Evolutionary conservation across 1,140 invertebrate species (phyloP), one percentile per base, ranked within the genome.

Genomic region (Globodera rostochiensis): DNA sequence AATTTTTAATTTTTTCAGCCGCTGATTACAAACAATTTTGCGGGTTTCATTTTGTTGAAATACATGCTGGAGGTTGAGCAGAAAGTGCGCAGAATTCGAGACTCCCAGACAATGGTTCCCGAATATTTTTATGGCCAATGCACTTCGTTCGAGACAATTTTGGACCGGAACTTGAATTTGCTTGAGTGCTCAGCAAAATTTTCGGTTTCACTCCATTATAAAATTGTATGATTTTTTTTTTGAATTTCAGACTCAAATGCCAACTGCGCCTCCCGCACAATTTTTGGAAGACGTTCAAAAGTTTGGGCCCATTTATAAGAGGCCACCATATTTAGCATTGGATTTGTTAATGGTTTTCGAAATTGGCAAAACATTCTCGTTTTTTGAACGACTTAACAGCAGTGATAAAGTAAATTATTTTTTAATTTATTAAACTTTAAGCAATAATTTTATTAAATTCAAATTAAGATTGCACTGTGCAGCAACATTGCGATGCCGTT

Each of bases 391-490:
- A 25, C 19, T 73, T 46, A 50, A 25, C 50, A 47, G 7, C 46
- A 73, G 21, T 36, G 71, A 73, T 25, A 73, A 73, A 19, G 71
- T 73, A 73, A 73, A 25, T 25, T 11, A 2, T 6, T 53, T 53
- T 7, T 53, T 13, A 53, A 53, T 53, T 53, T 11, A 0, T 53
- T 8, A 36, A 36, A 36, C 3, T 36, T 36, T 2, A 36, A 36
- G 36, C 36, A 36, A 36, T 36, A 36, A 5, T n/a, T 19, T 19
- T 7, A n/a, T 47, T 25, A n/a, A 73, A 73, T n/a, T 47, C 6
- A 19, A n/a, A n/a, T 47, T 15, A 73, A 73, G 71, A 73, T 73
- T 73, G 46, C 46, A 19, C 50, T 73, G n/a, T 73, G 46, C 46
- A n/a, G 45, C 19, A 73, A 19, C 46, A 73, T 73, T 73, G n/a